Percentiles rank a stretch among this genome's conserved stretches.
Evolutionary conservation across 2,888 invertebrate species (phyloP).

Genomic region (Gymnocheta viridis): DNA sequence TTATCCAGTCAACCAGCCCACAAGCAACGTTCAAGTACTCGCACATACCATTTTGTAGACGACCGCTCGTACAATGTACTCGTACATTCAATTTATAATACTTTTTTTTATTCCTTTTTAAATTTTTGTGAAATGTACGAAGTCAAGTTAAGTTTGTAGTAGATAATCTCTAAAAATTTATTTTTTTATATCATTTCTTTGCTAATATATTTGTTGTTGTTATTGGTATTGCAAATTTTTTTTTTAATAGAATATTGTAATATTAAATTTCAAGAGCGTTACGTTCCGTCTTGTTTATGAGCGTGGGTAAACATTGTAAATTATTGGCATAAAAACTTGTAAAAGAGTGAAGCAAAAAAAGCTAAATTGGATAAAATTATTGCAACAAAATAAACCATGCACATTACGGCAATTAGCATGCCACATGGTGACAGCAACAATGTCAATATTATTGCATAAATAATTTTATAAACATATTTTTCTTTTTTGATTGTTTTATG

Average conservation of each 20-base stretch:
- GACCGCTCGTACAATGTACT: constrained; percentile 5
- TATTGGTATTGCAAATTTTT: background rate
- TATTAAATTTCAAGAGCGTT: constrained; percentile 68
- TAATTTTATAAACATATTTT: constrained; percentile 30
- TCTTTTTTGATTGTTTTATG: background rate
- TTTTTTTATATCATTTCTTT: constrained; percentile 37
- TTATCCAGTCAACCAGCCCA: constrained; percentile 39
- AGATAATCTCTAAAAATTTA: constrained; percentile 51
- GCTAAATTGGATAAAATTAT: constrained; percentile 48
- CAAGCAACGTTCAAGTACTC: constrained; percentile 37
- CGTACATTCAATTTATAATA: constrained; percentile 46
- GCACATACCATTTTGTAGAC: constrained; percentile 2
- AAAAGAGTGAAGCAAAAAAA: constrained; percentile 8
- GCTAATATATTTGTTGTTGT: constrained; percentile 34
- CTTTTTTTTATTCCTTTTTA: constrained; percentile 31
- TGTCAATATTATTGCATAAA: constrained; percentile 69
- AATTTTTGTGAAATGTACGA: constrained; percentile 16
- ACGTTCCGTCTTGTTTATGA: constrained; percentile 54
- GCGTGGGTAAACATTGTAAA: constrained; percentile 64
- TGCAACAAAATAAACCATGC: constrained; percentile 13
- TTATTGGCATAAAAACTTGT: constrained; percentile 30
- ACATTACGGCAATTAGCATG: constrained; percentile 61
- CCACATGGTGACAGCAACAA: constrained; percentile 62
- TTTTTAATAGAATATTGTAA: constrained; percentile 35
- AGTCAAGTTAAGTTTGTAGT: constrained; percentile 28